Evolutionary conservation across 1,140 invertebrate species (phyloP).

Genomic region (Schlechtendalia chinensis): DNA sequence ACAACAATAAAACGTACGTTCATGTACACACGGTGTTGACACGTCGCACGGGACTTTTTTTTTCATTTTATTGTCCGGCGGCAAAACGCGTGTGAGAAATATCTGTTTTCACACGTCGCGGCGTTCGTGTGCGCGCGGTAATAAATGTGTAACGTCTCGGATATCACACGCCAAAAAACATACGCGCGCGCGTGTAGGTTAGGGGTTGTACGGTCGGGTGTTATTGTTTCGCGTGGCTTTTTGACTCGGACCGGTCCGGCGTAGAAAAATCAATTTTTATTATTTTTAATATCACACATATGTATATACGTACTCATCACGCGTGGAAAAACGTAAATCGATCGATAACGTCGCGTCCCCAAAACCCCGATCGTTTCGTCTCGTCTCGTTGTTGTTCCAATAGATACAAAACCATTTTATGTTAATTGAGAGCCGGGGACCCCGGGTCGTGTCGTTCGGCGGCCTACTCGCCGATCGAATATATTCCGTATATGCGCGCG

Average conservation of each 20-base stretch:
- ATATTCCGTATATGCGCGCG: neutral
- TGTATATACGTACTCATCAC: no score
- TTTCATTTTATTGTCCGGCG: neutral
- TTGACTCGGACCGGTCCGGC: no score
- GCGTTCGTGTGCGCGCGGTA: no score
- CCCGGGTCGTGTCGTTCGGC: no score
- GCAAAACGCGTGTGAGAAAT: neutral
- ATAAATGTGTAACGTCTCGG: no score
- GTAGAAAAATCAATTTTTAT: no score
- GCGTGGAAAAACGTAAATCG: slow-evolving; percentile 36
- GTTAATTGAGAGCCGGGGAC: slow-evolving; percentile 44
- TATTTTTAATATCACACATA: no score
- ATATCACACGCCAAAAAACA: no score
- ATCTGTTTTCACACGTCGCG: slow-evolving; percentile 1
- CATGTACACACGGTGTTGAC: slow-evolving; percentile 27
- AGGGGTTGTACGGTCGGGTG: no score
- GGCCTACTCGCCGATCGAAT: slow-evolving; percentile 43
- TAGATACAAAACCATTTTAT: slow-evolving; percentile 36
- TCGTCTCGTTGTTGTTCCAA: slow-evolving; percentile 32
- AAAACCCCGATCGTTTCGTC: neutral
- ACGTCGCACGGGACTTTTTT: slow-evolving; percentile 15
- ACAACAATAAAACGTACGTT: slow-evolving; percentile 19
- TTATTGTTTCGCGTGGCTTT: no score
- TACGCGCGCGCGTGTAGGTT: no score
- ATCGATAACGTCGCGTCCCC: neutral